phyloP scores from a whole-genome alignment of 2,113 vertebrate genomes.

The Campylomormyrus numenius region DNA sequence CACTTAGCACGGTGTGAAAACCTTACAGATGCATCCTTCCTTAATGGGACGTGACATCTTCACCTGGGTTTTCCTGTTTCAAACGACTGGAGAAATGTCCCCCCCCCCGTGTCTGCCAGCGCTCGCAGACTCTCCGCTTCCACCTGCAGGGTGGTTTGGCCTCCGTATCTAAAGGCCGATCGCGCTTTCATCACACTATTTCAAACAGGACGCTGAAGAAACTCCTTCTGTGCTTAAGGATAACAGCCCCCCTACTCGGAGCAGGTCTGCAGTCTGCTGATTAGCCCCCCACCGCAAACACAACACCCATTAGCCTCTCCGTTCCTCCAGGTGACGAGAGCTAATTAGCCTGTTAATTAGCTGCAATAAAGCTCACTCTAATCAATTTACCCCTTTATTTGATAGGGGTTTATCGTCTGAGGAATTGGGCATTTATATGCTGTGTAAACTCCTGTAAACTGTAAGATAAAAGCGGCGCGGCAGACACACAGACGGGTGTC shows the following conservation, averaged over 20 bases:
- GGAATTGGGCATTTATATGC: slow-evolving; percentile 2
- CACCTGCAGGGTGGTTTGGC: not conserved
- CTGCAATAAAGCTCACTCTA: slow-evolving; percentile 5
- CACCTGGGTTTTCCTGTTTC: not conserved
- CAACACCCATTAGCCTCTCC: not conserved
- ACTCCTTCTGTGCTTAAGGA: not conserved
- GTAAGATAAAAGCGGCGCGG: not conserved
- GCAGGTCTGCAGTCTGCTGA: not conserved
- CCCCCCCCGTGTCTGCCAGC: not conserved
- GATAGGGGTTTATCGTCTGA: slow-evolving; percentile 18
- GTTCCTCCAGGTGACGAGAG: slow-evolving; percentile 16
- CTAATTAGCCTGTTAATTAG: slow-evolving; percentile 20
- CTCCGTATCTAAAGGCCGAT: not conserved
- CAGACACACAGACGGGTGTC: not conserved
- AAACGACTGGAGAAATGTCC: not conserved
- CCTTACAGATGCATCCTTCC: not conserved
- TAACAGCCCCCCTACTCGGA: not conserved
- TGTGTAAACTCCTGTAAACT: slow-evolving; percentile 16
- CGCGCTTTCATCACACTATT: not conserved
- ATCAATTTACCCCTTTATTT: slow-evolving; percentile 13
- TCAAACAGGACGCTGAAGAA: not conserved
- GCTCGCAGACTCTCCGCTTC: not conserved
- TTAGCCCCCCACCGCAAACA: slow-evolving; percentile 9
- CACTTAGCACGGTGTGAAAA: not conserved
- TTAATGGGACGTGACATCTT: not conserved